Conservation (phyloP, 1,140 invertebrate species). For the Tribolium castaneum region DNA sequence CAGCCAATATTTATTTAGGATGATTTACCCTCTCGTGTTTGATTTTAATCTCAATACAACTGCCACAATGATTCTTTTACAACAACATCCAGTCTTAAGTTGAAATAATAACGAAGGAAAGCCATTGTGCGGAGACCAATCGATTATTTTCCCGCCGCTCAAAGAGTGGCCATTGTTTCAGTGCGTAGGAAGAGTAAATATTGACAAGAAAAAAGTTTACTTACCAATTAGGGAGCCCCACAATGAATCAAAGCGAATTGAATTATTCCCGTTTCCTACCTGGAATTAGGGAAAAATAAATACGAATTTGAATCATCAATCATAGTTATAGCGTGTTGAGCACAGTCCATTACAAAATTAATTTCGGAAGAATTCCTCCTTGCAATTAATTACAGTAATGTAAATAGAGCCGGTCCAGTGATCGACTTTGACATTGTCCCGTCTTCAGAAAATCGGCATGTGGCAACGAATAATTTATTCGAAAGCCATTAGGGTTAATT, state of each 20-base stretch:
- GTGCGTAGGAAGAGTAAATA: neutral
- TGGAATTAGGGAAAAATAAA: conserved; percentile 1
- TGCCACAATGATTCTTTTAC: neutral
- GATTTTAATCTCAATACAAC: neutral
- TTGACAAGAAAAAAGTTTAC: neutral
- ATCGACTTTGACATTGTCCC: conserved; percentile 28
- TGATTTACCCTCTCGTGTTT: neutral
- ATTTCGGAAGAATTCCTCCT: conserved; percentile 18
- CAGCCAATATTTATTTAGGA: conserved; percentile 28
- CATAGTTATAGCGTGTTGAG: conserved; percentile 7
- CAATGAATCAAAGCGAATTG: neutral
- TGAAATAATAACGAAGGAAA: neutral
- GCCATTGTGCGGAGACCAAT: neutral
- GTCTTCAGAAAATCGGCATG: neutral
- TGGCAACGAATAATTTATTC: conserved; percentile 29
- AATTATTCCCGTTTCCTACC: neutral
- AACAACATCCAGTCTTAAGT: no score
- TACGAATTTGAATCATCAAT: conserved; percentile 23
- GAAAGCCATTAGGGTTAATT: conserved; percentile 15
- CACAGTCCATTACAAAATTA: conserved; percentile 22
- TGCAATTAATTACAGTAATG: conserved; percentile 16
- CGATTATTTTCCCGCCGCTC: neutral
- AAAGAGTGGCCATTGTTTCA: neutral
- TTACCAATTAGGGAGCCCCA: neutral
- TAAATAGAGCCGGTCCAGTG: neutral